phyloP scores from a whole-genome alignment of 1,140 invertebrate species.

The silkworm (Bombyx mori) region ASM3026992v2 NC_085113.1:2473001-2473500 shows the following conservation, averaged over 20 bases:
- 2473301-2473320: constrained; percentile 25
- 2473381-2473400: no score
- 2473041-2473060: no score
- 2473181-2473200: constrained; percentile 15
- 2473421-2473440: no score
- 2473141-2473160: not conserved
- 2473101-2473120: not conserved
- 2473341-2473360: not conserved
- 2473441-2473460: no score
- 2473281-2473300: constrained; percentile 22
- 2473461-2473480: no score
- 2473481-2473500: no score
- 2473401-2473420: no score
- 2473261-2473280: constrained; percentile 32
- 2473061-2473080: no score
- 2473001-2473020: no score
- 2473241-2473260: constrained; percentile 32
- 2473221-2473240: constrained; percentile 30
- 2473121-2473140: not conserved
- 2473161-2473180: constrained; percentile 5
- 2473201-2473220: constrained; percentile 31
- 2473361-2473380: not conserved
- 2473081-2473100: no score
- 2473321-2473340: constrained; percentile 7
- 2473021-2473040: no score